phyloP scores from a whole-genome alignment of 2,888 invertebrate genomes.

The Troglohyphantes excavatus region DNA sequence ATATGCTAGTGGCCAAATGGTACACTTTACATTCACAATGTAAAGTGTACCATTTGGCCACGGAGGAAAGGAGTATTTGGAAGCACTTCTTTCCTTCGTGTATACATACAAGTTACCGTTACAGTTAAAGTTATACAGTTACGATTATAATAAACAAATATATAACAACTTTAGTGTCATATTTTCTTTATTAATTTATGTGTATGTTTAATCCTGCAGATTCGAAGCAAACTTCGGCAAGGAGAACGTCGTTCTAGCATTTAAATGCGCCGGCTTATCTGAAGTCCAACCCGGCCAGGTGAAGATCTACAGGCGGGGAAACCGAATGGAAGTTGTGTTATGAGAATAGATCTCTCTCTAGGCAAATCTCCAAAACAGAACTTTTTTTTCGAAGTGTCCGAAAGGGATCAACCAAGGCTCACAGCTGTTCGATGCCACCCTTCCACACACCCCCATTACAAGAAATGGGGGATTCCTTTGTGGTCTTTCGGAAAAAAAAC shows the following conservation, averaged over 20 bases:
- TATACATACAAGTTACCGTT: too few species aligned
- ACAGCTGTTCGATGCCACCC: neutral
- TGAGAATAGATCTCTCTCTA: constrained; percentile 79
- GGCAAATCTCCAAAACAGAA: constrained; percentile 11
- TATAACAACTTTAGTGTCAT: too few species aligned
- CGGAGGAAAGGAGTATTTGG: too few species aligned
- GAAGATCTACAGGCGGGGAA: constrained; percentile 87
- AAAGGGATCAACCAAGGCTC: constrained; percentile 1
- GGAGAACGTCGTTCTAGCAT: constrained; percentile 90
- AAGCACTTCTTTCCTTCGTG: too few species aligned
- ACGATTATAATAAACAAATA: too few species aligned
- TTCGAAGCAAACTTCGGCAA: constrained; percentile 92
- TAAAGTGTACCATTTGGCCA: too few species aligned
- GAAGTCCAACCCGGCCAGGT: constrained; percentile 87
- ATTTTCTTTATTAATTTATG: too few species aligned
- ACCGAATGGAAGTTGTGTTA: constrained; percentile 88
- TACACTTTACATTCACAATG: too few species aligned
- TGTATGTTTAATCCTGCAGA: constrained; percentile 83
- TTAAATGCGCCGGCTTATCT: constrained; percentile 87
- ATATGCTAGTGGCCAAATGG: too few species aligned
- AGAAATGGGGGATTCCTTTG: neutral
- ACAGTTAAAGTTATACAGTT: too few species aligned
- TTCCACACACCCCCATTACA: constrained; percentile 15
- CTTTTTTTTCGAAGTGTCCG: neutral
- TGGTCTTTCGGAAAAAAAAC: constrained; percentile 24